These are phyloP conservation scores for Muscina levida DNA, from an alignment of 2,888 invertebrate genomes.

Conservation along the genomic window DNA sequence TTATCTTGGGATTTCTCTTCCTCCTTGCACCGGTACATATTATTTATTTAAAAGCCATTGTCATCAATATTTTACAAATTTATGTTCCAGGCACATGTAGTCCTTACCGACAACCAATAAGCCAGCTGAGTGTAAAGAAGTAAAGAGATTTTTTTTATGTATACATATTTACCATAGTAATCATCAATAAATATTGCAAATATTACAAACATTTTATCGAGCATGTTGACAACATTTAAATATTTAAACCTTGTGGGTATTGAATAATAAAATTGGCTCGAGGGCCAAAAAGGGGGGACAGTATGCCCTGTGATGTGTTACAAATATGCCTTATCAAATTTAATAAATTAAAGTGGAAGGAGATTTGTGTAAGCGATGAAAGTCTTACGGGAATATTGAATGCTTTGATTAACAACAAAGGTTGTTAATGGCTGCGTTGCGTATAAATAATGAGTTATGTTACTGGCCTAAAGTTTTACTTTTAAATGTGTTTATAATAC, in stretches of 20 bases:
- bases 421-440: no score
- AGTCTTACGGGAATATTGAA: no score
- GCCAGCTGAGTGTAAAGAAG: background rate
- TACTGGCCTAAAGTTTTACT: no score
- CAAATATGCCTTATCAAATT: background rate
- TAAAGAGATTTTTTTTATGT: background rate
- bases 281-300: background rate
- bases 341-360: no score
- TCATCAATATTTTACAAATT: conserved; percentile 11
- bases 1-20: no score
- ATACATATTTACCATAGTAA: conserved; percentile 3
- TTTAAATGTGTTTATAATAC: no score
- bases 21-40: background rate
- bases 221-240: conserved; percentile 28
- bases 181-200: background rate
- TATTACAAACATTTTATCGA: conserved; percentile 10
- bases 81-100: background rate
- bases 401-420: no score
- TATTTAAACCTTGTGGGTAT: conserved; percentile 34
- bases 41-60: conserved; percentile 55
- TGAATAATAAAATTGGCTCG: background rate
- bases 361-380: no score
- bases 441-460: no score
- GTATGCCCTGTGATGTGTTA: background rate
- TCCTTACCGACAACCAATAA: background rate